Evolutionary conservation across 1,140 invertebrate genomes (phyloP), one percentile per base, ranked within the genome.

Genomic region (Meloidogyne floridensis): DNA sequence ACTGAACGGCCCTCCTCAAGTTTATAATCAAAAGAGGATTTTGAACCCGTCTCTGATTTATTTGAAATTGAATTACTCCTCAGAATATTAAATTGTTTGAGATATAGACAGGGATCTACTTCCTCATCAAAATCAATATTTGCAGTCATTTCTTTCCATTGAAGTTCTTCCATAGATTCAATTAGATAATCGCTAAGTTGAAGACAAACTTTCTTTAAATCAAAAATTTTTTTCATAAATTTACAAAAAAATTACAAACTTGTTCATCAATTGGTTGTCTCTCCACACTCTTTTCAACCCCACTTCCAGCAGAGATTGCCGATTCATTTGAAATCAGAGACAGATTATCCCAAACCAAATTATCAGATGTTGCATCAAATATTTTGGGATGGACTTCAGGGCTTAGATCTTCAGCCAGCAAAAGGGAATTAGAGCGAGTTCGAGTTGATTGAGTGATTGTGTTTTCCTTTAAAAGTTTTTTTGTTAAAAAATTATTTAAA

Each of bases 161-260:
- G 69, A 18, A 53, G 42, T 69, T 79, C 77, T 71, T 79, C 77
- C 20, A 79, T 79, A 51, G 77, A 69, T 6, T 43, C 13, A 13
- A 79, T 79, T 54, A 79, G 42, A 69, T 72, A 79, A 72, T 79
- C 65, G 20, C 77, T 79, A 10, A 79, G 65, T n/a, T 79, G 77
- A 15, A 72, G 53, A 72, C 77, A 79, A 42, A 72, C 51, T 43
- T 79, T 79, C 53, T 79, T 72, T 72, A 71, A 65, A 71, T 51
- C 10, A 18, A 73, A n/a, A 20, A 1, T 32, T 32, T 32, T n/a
- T 74, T 73, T 15, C 13, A 15, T 2, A 74, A n/a, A 42, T 10
- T 4, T 72, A 72, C 8, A 72, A 11, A 72, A 42, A 13, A 32
- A 32, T n/a, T 8, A 18, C 15, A 72, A 69, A 65, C 59, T 6